Evolutionary conservation across 2,888 invertebrate species (phyloP).

Genomic region (Liopterus haemorrhoidalis): DNA sequence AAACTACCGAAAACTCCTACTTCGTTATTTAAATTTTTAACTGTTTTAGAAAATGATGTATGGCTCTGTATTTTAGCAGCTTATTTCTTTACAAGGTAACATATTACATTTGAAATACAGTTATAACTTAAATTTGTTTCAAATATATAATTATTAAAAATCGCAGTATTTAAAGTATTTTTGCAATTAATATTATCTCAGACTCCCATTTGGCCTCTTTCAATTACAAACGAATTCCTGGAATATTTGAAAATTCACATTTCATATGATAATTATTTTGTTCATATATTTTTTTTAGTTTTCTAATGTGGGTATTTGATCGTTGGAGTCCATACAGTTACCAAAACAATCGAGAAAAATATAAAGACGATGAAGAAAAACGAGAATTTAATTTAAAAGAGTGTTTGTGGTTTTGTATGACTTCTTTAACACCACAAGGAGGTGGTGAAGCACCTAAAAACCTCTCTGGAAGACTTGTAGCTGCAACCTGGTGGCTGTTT

Average conservation of each 20-base stretch:
- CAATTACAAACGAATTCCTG: background rate
- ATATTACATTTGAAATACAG: slow-evolving; percentile 18
- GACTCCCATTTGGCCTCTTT: background rate
- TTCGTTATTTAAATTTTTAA: slow-evolving; percentile 92
- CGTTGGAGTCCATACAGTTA: slow-evolving; percentile 96
- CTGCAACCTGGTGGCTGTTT: slow-evolving; percentile 99
- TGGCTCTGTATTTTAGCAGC: slow-evolving; percentile 95
- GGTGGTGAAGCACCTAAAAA: slow-evolving; percentile 96
- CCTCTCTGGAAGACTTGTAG: slow-evolving; percentile 87
- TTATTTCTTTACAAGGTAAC: slow-evolving; percentile 87
- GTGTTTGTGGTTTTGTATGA: slow-evolving; percentile 99
- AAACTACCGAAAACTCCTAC: slow-evolving; percentile 82
- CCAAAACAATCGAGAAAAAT: slow-evolving; percentile 88
- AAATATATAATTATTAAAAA: slow-evolving; percentile 5
- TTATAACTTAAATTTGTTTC: background rate
- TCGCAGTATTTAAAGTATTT: no score
- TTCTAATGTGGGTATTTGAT: slow-evolving; percentile 94
- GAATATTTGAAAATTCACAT: background rate
- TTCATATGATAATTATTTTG: background rate
- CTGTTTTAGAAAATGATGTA: slow-evolving; percentile 91
- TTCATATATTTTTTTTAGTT: slow-evolving; percentile 48
- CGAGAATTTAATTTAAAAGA: slow-evolving; percentile 92
- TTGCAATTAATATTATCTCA: background rate
- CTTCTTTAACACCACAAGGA: slow-evolving; percentile 90
- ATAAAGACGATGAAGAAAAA: slow-evolving; percentile 88